A percentile compares a stretch with the other conserved stretches of the same genome.
phyloP scores from a whole-genome alignment of 2,888 invertebrate genomes.

The Microdon myrmicae region DNA sequence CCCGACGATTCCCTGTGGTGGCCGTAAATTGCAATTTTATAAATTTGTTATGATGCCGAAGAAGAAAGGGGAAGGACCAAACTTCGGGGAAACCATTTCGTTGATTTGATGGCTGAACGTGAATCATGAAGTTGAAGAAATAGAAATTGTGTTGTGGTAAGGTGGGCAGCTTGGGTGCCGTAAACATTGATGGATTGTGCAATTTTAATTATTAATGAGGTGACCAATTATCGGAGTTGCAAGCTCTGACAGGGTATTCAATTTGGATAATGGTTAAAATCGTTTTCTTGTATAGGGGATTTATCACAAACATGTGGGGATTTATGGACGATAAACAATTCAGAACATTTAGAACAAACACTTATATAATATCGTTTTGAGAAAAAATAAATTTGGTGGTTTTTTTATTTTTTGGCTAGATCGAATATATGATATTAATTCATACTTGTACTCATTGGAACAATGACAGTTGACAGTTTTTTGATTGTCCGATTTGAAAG shows the following conservation, averaged over 20 bases:
- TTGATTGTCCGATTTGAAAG: too few species aligned
- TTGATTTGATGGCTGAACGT: slow-evolving; percentile 42
- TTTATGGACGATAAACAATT: too few species aligned
- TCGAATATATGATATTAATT: too few species aligned
- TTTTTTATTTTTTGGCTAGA: too few species aligned
- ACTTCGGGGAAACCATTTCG: slow-evolving; percentile 41
- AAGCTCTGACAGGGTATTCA: slow-evolving; percentile 18
- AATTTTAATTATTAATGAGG: slow-evolving; percentile 45
- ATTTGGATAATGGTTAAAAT: slow-evolving; percentile 35
- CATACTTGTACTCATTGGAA: too few species aligned
- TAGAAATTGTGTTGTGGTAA: slow-evolving; percentile 24
- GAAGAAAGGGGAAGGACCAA: slow-evolving; percentile 11
- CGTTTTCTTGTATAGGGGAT: slow-evolving; percentile 10
- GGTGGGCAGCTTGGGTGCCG: slow-evolving; percentile 14
- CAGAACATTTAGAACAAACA: too few species aligned
- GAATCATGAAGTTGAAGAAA: slow-evolving; percentile 23
- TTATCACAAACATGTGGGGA: too few species aligned
- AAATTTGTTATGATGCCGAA: slow-evolving; percentile 48
- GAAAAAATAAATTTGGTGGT: too few species aligned
- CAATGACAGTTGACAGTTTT: too few species aligned
- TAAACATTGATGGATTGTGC: slow-evolving; percentile 42
- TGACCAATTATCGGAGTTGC: slow-evolving; percentile 16
- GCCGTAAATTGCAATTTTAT: slow-evolving; percentile 50
- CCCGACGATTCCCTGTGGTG: slow-evolving; percentile 25
- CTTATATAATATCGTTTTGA: too few species aligned